These are phyloP conservation scores for Loriculus beryllinus DNA, from an alignment of 2,797 vertebrate genomes.

Conservation along the genomic window DNA sequence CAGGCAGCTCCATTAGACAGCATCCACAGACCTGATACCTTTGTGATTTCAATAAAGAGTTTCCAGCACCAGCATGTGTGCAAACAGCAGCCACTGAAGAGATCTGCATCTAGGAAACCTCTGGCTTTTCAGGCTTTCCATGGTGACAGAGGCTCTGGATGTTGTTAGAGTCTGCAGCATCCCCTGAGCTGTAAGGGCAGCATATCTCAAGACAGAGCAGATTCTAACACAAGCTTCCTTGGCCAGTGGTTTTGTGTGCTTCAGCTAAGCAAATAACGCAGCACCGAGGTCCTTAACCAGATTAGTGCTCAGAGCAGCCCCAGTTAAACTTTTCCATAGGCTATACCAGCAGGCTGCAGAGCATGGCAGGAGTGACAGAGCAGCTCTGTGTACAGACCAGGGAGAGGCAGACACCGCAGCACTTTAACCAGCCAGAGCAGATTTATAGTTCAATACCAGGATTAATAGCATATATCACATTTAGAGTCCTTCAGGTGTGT, in stretches of 20 bases:
- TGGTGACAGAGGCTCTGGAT: not conserved
- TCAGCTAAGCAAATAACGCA: not conserved
- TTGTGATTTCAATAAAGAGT: not conserved
- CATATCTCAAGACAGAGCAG: not conserved
- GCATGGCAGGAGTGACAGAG: not conserved
- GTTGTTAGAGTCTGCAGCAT: not conserved
- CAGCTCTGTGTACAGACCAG: not conserved
- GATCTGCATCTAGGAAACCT: not conserved
- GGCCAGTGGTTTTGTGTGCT: not conserved
- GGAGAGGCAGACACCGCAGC: not conserved
- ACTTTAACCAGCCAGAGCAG: not conserved
- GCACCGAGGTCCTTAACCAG: not conserved
- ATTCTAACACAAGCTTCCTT: not conserved
- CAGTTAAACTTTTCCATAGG: not conserved
- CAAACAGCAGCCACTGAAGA: not conserved
- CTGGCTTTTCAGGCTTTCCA: not conserved
- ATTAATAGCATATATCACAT: conserved; percentile 18
- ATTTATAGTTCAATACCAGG: not conserved
- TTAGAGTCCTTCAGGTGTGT: not conserved
- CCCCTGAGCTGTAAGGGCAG: not conserved
- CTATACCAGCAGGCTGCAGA: not conserved
- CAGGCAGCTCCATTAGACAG: not conserved
- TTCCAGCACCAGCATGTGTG: rapidly evolving
- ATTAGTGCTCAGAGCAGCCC: not conserved
- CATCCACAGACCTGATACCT: not conserved